Base-by-base conservation (phyloP, 2,797 vertebrate genomes). In the Halcyon badia region DNA sequence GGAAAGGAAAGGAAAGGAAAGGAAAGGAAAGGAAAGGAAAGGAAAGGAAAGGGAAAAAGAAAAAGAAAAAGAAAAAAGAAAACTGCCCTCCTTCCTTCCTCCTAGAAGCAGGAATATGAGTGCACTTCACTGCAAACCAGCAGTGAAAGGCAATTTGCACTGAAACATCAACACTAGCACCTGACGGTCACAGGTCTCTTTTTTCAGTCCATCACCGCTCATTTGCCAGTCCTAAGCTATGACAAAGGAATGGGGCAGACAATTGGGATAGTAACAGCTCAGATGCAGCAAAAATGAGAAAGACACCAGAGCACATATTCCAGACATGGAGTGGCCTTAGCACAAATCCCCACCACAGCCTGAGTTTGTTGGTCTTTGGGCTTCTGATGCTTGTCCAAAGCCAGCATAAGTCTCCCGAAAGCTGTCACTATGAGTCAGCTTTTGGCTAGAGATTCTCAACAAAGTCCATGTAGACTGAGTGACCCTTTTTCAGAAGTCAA, bases 251-350 rank as follows among this genome's bases (percentile, higher is more conserved):
- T 15, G 33, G 12, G 41, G 19, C 0, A 2, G 33, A 48, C 0
- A 1, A 60, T 12, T 17, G 21, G 37, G 51, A 57, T 16, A 78
- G 31, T n/a, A 76, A 61, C 22, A 83, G 8, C 44, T 48, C 0
- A 0, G 14, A 52, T 0, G 0, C 76, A 83, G 37, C 14, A 72
- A 83, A 72, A 37, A 65, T 11, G 28, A 68, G 33, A 68, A n/a
- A 56, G 41, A 31, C 49, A 69, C 8, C 22, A 80, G 30, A 51
- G 44, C 0, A 2, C 0, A 0, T 5, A 3, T 42, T 14, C 39
- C 37, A 65, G 56, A 46, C 31, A 30, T n/a, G 2, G 52, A 65
- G 51, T 14, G 39, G 51, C 30, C 80, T 79, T 61, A 72, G 42
- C 79, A 61, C 11, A 84, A 92, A 92, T 10, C 16, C 9, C 31